Evolutionary conservation across 2,113 vertebrate species (phyloP), one percentile per base, ranked within the genome.

Genomic region (Gymnarchus niloticus): DNA sequence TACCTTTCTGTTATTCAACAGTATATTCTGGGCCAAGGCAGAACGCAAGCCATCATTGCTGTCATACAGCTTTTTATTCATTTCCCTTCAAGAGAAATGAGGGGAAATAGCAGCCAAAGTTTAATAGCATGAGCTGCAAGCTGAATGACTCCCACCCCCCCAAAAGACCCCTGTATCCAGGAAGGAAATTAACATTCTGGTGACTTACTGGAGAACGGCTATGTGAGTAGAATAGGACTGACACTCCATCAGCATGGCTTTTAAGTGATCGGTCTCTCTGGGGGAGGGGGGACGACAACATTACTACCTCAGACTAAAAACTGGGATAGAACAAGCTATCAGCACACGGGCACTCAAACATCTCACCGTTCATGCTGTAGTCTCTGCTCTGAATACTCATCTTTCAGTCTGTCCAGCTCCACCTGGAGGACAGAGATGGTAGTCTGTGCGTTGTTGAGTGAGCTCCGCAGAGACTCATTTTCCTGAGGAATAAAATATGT

Each of bases 361-460:
- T 37, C 73, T 91, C 87, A 95, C 95, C 93, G 91, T 41, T 91
- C 86, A 14, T 90, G 85, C 56, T 95, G 93, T 56, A 87, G 87
- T 77, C 87, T 91, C 61, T 85, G 87, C 81, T 94, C 89, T 0
- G 90, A 51, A 1, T 90, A 91, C 65, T 92, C 87, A 86, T 92
- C 91, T 80, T 89, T 95, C 84, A 95, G 88, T 65, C 92, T 93
- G 90, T 95, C 95, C 90, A 96, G 84, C 87, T 95, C 92, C 0
- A 87, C 87, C 87, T 93, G 93, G 52, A 95, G 88, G 73, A 91
- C 21, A 6, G 93, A 89, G 25, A 93, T 10, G 23, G 88, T 51
- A 0, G 84, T 90, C 85, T 95, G 86, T 0, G 93, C 91, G 83
- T 93, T 81, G 0, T 88, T 25, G 46, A 95, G 87, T 76, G 89